Evolutionary conservation across 1,140 invertebrate species (phyloP).

Genomic region (Drosophila oshimai): DNA sequence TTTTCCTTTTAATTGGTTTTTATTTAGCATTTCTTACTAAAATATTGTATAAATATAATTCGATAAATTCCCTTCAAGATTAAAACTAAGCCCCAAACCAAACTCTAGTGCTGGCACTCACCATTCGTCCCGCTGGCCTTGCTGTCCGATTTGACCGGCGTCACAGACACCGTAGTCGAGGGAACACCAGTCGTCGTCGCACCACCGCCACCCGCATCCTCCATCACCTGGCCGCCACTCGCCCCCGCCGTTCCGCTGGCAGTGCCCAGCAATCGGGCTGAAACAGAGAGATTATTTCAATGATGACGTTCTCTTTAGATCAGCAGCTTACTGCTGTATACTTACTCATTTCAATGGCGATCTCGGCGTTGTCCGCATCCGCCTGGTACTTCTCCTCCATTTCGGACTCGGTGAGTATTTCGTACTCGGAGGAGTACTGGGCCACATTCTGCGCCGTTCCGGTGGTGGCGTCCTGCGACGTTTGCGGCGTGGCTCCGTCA

Average conservation of each 20-base stretch:
- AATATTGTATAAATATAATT: neutral
- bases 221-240: constrained; percentile 54
- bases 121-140: constrained; percentile 59
- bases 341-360: constrained; percentile 80
- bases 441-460: constrained; percentile 65
- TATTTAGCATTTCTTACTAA: too few species aligned
- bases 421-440: constrained; percentile 81
- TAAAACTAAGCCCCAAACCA: neutral
- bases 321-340: neutral
- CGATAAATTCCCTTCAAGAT: too few species aligned
- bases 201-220: constrained; percentile 39
- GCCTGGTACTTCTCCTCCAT: constrained; percentile 80
- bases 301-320: neutral
- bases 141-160: constrained; percentile 66
- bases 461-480: constrained; percentile 70
- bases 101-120: constrained; percentile 23
- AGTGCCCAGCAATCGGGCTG: constrained; percentile 63
- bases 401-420: constrained; percentile 81
- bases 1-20: too few species aligned
- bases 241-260: constrained; percentile 41
- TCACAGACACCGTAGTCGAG: constrained; percentile 56
- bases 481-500: constrained; percentile 72
- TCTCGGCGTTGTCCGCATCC: constrained; percentile 73
- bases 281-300: neutral
- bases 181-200: constrained; percentile 16